phyloP scores from a whole-genome alignment of 2,113 vertebrate genomes.

The Gopherus evgoodei region DNA sequence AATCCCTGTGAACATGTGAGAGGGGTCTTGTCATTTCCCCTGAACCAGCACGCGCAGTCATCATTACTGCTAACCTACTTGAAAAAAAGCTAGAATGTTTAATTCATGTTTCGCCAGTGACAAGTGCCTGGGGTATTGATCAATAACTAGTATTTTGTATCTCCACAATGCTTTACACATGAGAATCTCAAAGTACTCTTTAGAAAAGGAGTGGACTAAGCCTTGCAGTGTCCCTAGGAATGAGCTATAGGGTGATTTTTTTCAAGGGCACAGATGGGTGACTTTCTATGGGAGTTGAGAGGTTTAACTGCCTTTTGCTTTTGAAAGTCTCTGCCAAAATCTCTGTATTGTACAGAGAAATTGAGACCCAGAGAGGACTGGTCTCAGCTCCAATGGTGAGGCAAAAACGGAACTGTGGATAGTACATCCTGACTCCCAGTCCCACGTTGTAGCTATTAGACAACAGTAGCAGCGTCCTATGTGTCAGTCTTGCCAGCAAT shows the following conservation, averaged over 20 bases:
- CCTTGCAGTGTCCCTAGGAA: background rate
- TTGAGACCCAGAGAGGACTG: background rate
- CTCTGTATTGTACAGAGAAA: background rate
- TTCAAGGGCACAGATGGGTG: background rate
- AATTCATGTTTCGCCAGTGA: background rate
- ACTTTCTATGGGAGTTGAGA: background rate
- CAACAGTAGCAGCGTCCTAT: too few relatives aligned
- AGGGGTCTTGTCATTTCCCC: background rate
- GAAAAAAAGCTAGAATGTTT: background rate
- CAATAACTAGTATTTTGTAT: background rate
- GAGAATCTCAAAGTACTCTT: background rate
- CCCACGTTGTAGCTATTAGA: background rate
- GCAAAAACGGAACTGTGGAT: background rate
- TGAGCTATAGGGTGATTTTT: background rate
- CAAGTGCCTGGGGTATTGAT: background rate
- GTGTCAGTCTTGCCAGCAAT: background rate
- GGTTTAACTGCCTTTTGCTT: background rate
- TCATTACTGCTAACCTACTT: background rate
- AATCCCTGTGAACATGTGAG: background rate
- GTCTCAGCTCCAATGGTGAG: background rate
- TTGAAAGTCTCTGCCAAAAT: background rate
- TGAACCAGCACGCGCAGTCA: background rate
- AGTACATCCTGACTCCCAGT: background rate
- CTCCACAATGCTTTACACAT: background rate
- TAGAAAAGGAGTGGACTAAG: background rate